Evolutionary conservation across 2,888 invertebrate genomes (phyloP), one percentile per base, ranked within the genome.

Genomic region (Epirrita christyi): DNA sequence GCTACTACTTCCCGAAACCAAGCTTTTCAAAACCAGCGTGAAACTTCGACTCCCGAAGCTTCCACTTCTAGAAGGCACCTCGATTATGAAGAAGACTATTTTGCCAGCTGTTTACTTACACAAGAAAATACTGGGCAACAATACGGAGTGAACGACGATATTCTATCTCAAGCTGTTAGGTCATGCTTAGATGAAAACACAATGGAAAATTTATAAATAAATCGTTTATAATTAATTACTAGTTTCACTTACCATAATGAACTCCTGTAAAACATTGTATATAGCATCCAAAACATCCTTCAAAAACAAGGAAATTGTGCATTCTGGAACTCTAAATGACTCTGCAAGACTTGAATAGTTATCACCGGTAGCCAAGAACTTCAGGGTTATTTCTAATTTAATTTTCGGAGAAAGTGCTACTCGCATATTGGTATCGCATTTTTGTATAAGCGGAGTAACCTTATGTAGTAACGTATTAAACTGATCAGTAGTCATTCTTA

Each of bases 281-380:
- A 51, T 71, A 70, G 68, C 74, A 71, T 70, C 71, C 69, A 73
- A 73, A 68, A 71, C 70, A 70, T 75, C 72, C 68, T 72, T 69
- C 66, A 73, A 72, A 73, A 73, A 73, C 64, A 68, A 28, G 66
- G 68, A 73, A 70, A 74, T 72, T 63, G 70, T 72, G 70, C 68
- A 71, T 71, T 71, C 67, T 72, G 73, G 70, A 73, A 76, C 73
- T 72, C 72, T 71, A 70, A 72, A 75, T 72, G 71, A 73, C 66
- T 71, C 68, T 70, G 69, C 69, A 68, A 75, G 72, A 72, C 70
- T 74, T 72, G 67, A 63, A 11, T 67, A 71, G 64, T 62, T 66
- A 64, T 68, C 68, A 61, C 64, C 64, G n/a, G n/a, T n/a, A n/a
- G n/a, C n/a, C n/a, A n/a, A n/a, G n/a, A n/a, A n/a, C n/a, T n/a